These are phyloP conservation scores for Icerya purchasi DNA, from an alignment of 2,888 invertebrate genomes.

Conservation along the genomic window DNA sequence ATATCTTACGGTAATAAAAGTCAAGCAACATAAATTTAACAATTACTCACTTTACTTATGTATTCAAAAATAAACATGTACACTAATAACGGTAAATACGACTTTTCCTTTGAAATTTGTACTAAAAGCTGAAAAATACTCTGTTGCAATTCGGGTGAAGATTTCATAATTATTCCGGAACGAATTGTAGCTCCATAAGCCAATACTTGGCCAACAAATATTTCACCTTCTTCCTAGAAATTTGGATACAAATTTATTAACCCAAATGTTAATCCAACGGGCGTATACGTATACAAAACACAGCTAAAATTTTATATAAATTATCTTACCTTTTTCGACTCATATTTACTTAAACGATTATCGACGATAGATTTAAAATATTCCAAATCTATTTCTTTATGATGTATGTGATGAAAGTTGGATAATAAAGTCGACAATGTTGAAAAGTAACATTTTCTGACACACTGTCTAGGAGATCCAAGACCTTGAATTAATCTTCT, in stretches of 20 bases:
- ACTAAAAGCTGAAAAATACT: constrained; percentile 12
- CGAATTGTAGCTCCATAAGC: constrained; percentile 46
- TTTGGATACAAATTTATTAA: no score
- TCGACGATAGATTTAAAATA: constrained; percentile 14
- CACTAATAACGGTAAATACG: constrained; percentile 14
- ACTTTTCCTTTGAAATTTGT: constrained; percentile 12
- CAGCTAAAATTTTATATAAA: not conserved
- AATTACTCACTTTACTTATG: constrained; percentile 12
- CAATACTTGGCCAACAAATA: constrained; percentile 45
- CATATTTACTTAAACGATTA: constrained; percentile 14
- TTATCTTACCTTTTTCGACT: constrained; percentile 13
- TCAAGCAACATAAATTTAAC: no score
- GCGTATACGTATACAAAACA: no score
- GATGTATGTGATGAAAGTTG: not conserved
- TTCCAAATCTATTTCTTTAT: constrained; percentile 7
- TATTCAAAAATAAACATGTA: constrained; percentile 14
- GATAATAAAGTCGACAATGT: constrained; percentile 8
- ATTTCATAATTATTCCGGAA: constrained; percentile 29
- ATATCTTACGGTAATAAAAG: no score
- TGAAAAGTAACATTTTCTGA: constrained; percentile 14
- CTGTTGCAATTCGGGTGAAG: constrained; percentile 11
- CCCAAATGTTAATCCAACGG: no score
- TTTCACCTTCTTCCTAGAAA: constrained; percentile 50
- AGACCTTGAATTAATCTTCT: constrained; percentile 47
- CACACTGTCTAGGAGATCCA: constrained; percentile 32